Evolutionary conservation across 2,113 vertebrate genomes (phyloP).

Genomic region (Callospermophilus lateralis): DNA sequence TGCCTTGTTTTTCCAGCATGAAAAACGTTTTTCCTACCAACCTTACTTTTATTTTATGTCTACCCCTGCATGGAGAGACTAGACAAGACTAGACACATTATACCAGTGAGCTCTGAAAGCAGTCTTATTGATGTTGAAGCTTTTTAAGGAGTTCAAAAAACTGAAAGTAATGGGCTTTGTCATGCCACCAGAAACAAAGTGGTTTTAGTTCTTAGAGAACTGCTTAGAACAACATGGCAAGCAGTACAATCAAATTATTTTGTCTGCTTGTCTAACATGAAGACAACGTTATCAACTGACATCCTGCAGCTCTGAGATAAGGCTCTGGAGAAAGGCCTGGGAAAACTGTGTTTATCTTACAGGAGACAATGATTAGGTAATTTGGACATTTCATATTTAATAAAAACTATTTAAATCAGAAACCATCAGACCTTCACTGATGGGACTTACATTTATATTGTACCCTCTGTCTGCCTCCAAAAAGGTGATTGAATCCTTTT

Average conservation of each 20-base stretch:
- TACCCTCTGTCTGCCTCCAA: constrained; percentile 59
- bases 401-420: constrained; percentile 93
- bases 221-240: constrained; percentile 83
- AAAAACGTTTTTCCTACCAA: constrained; percentile 51
- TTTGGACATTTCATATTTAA: constrained; percentile 92
- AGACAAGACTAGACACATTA: constrained; percentile 66
- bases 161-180: constrained; percentile 85
- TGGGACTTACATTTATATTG: constrained; percentile 75
- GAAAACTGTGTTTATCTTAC: constrained; percentile 94
- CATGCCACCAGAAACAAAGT: constrained; percentile 83
- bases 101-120: constrained; percentile 58
- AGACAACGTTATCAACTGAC: constrained; percentile 89
- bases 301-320: constrained; percentile 92
- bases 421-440: constrained; percentile 83
- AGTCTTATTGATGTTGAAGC: constrained; percentile 76
- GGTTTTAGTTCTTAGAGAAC: constrained; percentile 85
- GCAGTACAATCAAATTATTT: constrained; percentile 87
- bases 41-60: constrained; percentile 72
- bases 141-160: constrained; percentile 81
- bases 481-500: constrained; percentile 81
- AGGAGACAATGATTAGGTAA: constrained; percentile 94
- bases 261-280: constrained; percentile 88
- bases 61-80: constrained; percentile 21
- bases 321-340: constrained; percentile 88
- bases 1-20: constrained; percentile 13